These are phyloP conservation scores for Luperina testacea DNA, from an alignment of 2,888 invertebrate genomes.

Conservation along the genomic window DNA sequence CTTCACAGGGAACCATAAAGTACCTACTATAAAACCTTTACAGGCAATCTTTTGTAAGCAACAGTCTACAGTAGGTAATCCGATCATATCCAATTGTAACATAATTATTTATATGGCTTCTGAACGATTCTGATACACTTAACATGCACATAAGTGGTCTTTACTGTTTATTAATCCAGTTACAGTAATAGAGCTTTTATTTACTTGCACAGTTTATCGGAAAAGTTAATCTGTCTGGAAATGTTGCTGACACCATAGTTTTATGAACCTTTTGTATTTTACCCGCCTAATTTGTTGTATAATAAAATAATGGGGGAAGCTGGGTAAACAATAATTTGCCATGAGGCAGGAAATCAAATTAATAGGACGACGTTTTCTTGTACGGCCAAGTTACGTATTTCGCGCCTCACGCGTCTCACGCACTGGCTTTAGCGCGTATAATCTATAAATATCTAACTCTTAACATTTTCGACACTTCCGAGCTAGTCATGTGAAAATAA, in stretches of 20 bases:
- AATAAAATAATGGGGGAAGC: background rate
- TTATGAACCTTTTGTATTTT: background rate
- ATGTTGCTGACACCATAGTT: background rate
- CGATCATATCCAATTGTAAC: slow-evolving; percentile 22
- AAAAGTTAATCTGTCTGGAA: background rate
- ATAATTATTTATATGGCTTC: slow-evolving; percentile 49
- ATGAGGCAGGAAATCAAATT: background rate
- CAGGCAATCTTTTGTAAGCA: slow-evolving; percentile 3
- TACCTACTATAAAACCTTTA: background rate
- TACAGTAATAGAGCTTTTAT: slow-evolving; percentile 12
- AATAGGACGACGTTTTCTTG: background rate
- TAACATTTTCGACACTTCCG: background rate
- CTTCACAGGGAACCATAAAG: background rate
- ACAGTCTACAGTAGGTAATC: slow-evolving; percentile 7
- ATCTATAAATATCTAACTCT: background rate
- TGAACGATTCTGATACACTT: slow-evolving; percentile 45
- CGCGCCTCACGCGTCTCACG: background rate
- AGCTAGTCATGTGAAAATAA: background rate
- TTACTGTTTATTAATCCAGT: slow-evolving; percentile 27
- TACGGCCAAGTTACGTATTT: too few species aligned
- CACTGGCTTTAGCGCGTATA: background rate
- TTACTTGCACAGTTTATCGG: background rate
- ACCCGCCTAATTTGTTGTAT: background rate
- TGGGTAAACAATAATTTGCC: background rate
- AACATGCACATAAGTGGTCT: slow-evolving; percentile 18